Evolutionary conservation across 2,113 vertebrate species (phyloP), one percentile per base, ranked within the genome.

Genomic region (Cathartes aura): DNA sequence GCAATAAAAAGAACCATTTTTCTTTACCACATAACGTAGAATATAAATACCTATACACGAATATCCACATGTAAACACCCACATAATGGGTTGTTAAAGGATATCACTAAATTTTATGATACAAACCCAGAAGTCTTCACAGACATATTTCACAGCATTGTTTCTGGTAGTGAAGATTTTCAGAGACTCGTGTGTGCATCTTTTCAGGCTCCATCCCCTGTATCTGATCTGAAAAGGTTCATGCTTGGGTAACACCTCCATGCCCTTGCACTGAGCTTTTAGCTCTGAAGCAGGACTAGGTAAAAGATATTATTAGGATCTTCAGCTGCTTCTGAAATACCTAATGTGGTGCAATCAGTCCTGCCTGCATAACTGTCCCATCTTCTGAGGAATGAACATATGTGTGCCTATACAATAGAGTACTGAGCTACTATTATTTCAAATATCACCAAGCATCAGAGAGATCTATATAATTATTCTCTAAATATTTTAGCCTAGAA

Each of bases 141-240:
- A 59, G 66, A 29, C 13, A 9, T 43, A 42, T 66, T 45, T 71
- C 47, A 48, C 16, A 43, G 3, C 19, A 20, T 20, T 18, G 4
- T 34, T 71, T 63, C 15, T 5, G 24, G 21, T 20, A 56, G 5
- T 15, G 22, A 63, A 82, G 15, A 55, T 40, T 75, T n/a, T 60
- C 56, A 32, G 62, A 80, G 15, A 4, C 24, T 32, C 1, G 0
- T 3, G 7, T 30, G 32, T 30, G 18, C 5, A 15, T 21, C 42
- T 87, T 82, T 36, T 56, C 36, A 47, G 22, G 52, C 8, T 72
- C 18, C 15, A 5, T 24, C 12, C 5, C 20, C 34, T 32, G 15
- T n/a, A 67, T 29, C 63, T 47, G 26, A 19, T 40, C 29, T 59
- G 48, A 62, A 73, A 48, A 32, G 7, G 2, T 29, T 45, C 48